phyloP scores from a whole-genome alignment of 2,888 invertebrate species.

The Aphodius granarius region DNA sequence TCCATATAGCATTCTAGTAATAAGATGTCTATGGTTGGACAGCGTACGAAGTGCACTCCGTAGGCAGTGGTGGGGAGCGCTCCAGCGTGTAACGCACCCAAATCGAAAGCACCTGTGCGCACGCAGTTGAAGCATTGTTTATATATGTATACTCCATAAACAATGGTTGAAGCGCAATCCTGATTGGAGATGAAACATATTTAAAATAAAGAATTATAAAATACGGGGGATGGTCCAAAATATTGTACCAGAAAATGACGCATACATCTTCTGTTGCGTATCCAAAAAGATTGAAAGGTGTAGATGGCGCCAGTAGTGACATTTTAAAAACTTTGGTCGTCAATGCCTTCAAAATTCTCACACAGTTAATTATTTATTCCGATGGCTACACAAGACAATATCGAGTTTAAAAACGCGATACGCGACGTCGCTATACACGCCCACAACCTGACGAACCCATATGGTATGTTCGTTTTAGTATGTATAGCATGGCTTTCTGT shows the following conservation, averaged over 20 bases:
- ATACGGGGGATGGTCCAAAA: no score
- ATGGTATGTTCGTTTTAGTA: conserved; percentile 42
- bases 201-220: no score
- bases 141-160: background rate
- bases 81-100: no score
- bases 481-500: conserved; percentile 1
- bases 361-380: conserved; percentile 15
- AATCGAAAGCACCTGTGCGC: no score
- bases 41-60: no score
- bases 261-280: no score
- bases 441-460: conserved; percentile 47
- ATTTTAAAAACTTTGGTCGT: conserved; percentile 19
- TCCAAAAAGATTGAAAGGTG: background rate
- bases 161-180: background rate
- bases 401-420: conserved; percentile 51
- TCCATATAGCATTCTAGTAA: no score
- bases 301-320: conserved; percentile 11
- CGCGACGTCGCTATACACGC: conserved; percentile 49
- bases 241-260: no score
- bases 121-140: background rate
- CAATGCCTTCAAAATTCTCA: conserved; percentile 9
- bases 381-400: conserved; percentile 50
- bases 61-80: no score
- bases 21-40: no score
- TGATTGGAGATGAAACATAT: background rate